Base-by-base conservation (phyloP, 1,140 invertebrate species). In the Drosophila funebris region DNA sequence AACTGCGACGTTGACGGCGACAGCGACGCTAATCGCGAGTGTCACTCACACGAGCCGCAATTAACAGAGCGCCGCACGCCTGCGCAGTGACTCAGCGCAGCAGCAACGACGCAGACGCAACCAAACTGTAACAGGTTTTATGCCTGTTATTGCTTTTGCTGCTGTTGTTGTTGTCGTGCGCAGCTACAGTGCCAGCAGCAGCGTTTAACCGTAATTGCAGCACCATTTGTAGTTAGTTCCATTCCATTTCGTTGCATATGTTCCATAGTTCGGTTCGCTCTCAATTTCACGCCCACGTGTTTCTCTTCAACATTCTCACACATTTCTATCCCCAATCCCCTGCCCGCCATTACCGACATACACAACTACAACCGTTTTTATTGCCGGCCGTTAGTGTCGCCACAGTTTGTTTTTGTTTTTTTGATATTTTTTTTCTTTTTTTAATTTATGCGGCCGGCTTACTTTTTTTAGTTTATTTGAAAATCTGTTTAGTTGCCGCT, bases 41-140 rank as follows among this genome's bases (percentile, higher is more conserved):
- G 82, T 87, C 82, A 87, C 73, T 87, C 82, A 87, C 82, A 82
- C 81, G 72, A 73, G 44, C 62, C 52, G 37, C 82, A 87, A 87
- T 87, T 81, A 87, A 70, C 71, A 66, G 54, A 87, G 63, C 82
- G 61, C 69, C 82, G 81, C 81, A 81, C 62, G 81, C 66, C 82
- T 70, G 78, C 72, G 72, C 54, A 18, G 18, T 77, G 75, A 74
- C 36, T 77, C 75, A 77, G 72, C 66, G 33, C 33, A 9, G 11
- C 33, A 9, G 29, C 58, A 27, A 24, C 11, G 14, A 20, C 41
- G 46, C 67, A 67, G 43, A 60, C 61, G 52, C 74, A 73, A 52
- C 16, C 11, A 14, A 72, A 73, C 36, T 73, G 71, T 73, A 73
- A 73, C 71, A 62, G 71, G 71, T 73, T 73, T 64, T 52, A 18